Percentiles rank a stretch among this genome's conserved stretches.
Evolutionary conservation across 2,888 invertebrate genomes (phyloP).

Genomic region (Diarsia rubi): DNA sequence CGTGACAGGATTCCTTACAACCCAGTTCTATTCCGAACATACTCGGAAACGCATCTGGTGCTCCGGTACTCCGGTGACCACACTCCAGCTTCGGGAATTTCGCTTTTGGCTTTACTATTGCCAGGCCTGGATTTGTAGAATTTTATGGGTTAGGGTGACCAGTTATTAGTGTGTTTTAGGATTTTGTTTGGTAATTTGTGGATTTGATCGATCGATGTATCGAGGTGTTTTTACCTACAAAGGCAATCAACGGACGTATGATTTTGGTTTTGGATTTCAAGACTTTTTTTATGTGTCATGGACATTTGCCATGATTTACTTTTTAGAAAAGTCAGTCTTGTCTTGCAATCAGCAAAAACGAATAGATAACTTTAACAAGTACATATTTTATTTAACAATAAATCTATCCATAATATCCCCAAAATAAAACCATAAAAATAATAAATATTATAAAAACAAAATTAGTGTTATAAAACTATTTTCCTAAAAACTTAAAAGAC

Average conservation of each 20-base stretch:
- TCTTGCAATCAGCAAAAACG: too few relatives aligned
- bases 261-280: background rate
- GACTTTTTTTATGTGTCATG: background rate
- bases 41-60: slow-evolving; percentile 73
- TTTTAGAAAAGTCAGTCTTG: background rate
- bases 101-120: slow-evolving; percentile 72
- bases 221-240: background rate
- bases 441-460: background rate
- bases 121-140: slow-evolving; percentile 64
- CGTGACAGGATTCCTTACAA: slow-evolving; percentile 26
- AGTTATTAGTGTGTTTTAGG: background rate
- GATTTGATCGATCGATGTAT: background rate
- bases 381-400: rapidly evolving
- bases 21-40: slow-evolving; percentile 46
- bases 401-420: too few relatives aligned
- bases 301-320: background rate
- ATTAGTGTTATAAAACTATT: background rate
- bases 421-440: background rate
- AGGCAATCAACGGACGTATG: too few relatives aligned
- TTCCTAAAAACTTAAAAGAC: background rate
- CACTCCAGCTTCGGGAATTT: slow-evolving; percentile 68
- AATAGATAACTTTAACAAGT: background rate
- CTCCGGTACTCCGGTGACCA: slow-evolving; percentile 63
- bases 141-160: slow-evolving; percentile 72
- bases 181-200: slow-evolving; percentile 14